Percentiles rank a stretch among this genome's conserved stretches.
These are phyloP conservation scores for Drosophila kikkawai DNA, from an alignment of 1,140 invertebrate genomes.

Conservation along the genomic window DNA sequence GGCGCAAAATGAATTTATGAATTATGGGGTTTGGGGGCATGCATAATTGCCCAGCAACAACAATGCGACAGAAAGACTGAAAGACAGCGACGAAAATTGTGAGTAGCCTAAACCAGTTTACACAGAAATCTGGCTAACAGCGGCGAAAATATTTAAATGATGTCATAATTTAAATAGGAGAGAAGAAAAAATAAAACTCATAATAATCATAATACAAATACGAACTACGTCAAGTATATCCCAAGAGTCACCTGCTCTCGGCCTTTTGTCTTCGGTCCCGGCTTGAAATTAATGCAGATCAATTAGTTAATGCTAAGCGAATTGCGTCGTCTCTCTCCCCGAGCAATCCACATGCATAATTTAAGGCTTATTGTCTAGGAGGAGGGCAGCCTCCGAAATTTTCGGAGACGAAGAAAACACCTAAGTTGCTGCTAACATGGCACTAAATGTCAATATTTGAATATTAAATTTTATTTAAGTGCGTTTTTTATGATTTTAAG, in stretches of 20 bases:
- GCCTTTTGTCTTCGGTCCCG: conserved; percentile 38
- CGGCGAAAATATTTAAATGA: conserved; percentile 83
- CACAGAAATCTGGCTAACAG: conserved; percentile 55
- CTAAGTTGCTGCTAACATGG: conserved; percentile 82
- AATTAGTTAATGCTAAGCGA: conserved; percentile 81
- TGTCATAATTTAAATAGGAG: conserved; percentile 78
- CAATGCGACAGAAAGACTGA: conserved; percentile 25
- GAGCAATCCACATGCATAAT: conserved; percentile 49
- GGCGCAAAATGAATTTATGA: conserved; percentile 76
- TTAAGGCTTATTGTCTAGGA: conserved; percentile 46
- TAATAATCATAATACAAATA: conserved; percentile 74
- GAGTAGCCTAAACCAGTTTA: conserved; percentile 73
- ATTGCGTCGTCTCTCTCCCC: conserved; percentile 34
- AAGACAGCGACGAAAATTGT: conserved; percentile 44
- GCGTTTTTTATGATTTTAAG: conserved; percentile 82
- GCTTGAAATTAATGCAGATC: conserved; percentile 80
- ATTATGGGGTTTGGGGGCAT: conserved; percentile 72
- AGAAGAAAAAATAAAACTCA: conserved; percentile 48
- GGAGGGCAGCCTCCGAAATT: conserved; percentile 39
- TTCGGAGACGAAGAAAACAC: conserved; percentile 48
- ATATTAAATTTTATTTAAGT: conserved; percentile 85
- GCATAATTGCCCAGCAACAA: conserved; percentile 65
- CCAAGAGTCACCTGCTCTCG: conserved; percentile 59
- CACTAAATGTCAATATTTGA: conserved; percentile 84
- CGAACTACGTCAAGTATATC: conserved; percentile 42